phyloP scores from a whole-genome alignment of 2,888 invertebrate species.

The Andricus quercusramuli region DNA sequence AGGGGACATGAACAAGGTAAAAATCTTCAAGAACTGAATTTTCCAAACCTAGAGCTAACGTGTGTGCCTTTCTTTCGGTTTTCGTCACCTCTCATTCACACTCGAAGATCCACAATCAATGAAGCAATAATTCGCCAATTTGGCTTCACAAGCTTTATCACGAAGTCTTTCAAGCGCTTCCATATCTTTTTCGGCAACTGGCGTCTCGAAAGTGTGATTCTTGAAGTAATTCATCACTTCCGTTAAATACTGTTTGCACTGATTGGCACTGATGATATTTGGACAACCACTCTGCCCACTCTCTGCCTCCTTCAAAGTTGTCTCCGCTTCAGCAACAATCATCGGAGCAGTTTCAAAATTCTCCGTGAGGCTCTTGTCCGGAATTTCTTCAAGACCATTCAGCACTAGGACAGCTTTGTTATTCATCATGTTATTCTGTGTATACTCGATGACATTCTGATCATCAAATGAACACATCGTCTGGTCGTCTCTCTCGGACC shows the following conservation, averaged over 20 bases:
- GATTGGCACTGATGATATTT: slow-evolving; percentile 4
- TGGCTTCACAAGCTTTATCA: neutral
- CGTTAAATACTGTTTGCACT: neutral
- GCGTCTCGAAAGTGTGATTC: neutral
- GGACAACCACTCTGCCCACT: neutral
- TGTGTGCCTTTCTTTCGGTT: neutral
- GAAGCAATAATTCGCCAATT: neutral
- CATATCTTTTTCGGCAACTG: neutral
- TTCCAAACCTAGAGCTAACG: neutral
- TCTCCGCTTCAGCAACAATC: neutral
- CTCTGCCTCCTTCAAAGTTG: neutral
- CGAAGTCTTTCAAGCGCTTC: slow-evolving; percentile 1
- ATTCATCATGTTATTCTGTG: neutral
- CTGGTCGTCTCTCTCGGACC: neutral
- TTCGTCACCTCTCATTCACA: neutral
- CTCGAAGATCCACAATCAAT: neutral
- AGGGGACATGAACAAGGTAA: neutral
- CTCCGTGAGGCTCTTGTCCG: neutral
- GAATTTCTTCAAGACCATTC: neutral
- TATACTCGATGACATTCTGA: neutral
- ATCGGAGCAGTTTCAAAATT: neutral
- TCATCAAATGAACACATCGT: neutral
- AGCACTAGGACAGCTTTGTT: neutral
- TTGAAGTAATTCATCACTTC: neutral
- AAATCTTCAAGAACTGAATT: neutral